Evolutionary conservation across 2,797 vertebrate genomes (phyloP).

Genomic region (Nannoperca obscura): DNA sequence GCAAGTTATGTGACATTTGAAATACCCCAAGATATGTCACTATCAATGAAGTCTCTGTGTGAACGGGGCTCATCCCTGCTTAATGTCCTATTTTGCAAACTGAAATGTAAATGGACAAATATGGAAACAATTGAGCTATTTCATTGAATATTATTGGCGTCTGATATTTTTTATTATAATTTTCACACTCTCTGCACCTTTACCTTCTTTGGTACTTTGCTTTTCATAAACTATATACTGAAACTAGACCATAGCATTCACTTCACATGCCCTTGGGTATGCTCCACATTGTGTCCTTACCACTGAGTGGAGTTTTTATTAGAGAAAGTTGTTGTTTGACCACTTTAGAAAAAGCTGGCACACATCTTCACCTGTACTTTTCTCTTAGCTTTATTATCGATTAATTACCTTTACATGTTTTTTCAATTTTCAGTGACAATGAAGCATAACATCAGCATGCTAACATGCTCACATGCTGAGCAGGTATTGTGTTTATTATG

Average conservation of each 20-base stretch:
- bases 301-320: constrained; percentile 30
- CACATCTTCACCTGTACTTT: constrained; percentile 21
- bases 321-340: constrained; percentile 30
- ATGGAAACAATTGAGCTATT: background rate
- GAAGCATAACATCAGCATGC: background rate
- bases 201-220: constrained; percentile 2
- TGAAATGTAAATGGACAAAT: constrained; percentile 34
- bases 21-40: constrained; percentile 51
- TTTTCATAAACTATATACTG: constrained; percentile 36
- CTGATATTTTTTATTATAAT: background rate
- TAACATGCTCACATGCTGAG: background rate
- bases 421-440: background rate
- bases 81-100: constrained; percentile 14
- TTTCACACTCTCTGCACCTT: constrained; percentile 4
- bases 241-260: constrained; percentile 44
- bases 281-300: constrained; percentile 48
- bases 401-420: background rate
- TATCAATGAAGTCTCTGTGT: constrained; percentile 52
- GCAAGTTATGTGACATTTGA: constrained; percentile 63
- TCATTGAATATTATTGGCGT: constrained; percentile 1
- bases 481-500: background rate
- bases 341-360: constrained; percentile 20
- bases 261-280: constrained; percentile 50
- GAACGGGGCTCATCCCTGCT: constrained; percentile 55
- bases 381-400: background rate